Conservation (phyloP, 2,797 vertebrate species). For the Anabacerthia variegaticeps region DNA sequence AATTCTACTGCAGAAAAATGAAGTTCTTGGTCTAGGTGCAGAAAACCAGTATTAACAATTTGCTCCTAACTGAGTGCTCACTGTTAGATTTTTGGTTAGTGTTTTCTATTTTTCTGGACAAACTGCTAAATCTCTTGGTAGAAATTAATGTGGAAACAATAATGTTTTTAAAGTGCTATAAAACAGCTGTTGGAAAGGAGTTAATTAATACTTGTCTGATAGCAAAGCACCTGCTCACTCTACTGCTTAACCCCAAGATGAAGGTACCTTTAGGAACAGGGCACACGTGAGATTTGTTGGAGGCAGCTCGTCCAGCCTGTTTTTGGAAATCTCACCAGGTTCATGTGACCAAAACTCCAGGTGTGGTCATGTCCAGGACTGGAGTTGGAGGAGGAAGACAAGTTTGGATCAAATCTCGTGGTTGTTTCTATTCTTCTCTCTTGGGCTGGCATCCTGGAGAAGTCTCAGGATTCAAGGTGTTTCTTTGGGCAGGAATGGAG, state of each 20-base stretch:
- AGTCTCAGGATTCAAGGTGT: background rate
- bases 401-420: background rate
- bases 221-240: background rate
- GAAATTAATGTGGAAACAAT: background rate
- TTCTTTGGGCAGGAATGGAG: accelerated
- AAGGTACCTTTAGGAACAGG: background rate
- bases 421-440: background rate
- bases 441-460: background rate
- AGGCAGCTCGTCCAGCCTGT: background rate
- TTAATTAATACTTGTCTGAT: background rate
- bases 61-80: background rate
- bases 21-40: background rate
- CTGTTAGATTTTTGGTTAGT: background rate
- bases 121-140: background rate
- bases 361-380: background rate
- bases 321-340: background rate
- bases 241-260: background rate
- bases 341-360: background rate
- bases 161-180: background rate
- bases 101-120: background rate
- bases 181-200: background rate
- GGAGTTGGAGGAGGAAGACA: background rate
- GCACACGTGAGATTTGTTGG: background rate
- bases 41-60: background rate
- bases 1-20: background rate